These are phyloP conservation scores for Rhombomys opimus DNA, from an alignment of 2,113 vertebrate genomes.

Conservation along the genomic window DNA sequence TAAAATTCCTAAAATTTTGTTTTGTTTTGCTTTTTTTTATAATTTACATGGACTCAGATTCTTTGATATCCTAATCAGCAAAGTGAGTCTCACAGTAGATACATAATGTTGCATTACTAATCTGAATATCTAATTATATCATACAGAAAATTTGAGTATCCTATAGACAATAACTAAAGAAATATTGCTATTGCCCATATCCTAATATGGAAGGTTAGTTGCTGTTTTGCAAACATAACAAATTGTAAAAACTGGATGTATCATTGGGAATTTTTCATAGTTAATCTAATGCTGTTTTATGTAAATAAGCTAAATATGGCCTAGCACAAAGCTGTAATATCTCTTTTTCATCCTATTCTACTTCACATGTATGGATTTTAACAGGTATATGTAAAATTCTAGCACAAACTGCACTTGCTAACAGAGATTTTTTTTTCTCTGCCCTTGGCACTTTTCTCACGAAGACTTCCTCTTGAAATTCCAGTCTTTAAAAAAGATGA, in stretches of 20 bases:
- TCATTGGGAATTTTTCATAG: not conserved
- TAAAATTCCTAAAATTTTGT: not conserved
- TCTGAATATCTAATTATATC: not conserved
- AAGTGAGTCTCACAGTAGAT: not conserved
- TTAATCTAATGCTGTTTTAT: not conserved
- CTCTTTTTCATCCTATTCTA: not conserved
- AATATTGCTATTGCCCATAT: not conserved
- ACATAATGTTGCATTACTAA: not conserved
- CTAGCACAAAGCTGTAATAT: not conserved
- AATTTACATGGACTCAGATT: not conserved
- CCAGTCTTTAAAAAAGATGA: not conserved
- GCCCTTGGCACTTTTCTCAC: not conserved
- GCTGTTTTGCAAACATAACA: not conserved
- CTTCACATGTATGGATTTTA: not conserved
- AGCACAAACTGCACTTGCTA: not conserved
- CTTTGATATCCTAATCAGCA: not conserved
- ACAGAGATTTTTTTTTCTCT: not conserved
- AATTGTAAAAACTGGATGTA: not conserved
- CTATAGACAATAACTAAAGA: not conserved
- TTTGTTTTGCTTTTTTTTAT: not conserved
- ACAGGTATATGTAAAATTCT: not conserved
- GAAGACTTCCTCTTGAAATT: not conserved
- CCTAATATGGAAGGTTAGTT: not conserved
- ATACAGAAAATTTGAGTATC: not conserved
- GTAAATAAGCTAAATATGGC: not conserved